Conservation (phyloP, 2,113 vertebrate species). For the Callorhinus ursinus region DNA sequence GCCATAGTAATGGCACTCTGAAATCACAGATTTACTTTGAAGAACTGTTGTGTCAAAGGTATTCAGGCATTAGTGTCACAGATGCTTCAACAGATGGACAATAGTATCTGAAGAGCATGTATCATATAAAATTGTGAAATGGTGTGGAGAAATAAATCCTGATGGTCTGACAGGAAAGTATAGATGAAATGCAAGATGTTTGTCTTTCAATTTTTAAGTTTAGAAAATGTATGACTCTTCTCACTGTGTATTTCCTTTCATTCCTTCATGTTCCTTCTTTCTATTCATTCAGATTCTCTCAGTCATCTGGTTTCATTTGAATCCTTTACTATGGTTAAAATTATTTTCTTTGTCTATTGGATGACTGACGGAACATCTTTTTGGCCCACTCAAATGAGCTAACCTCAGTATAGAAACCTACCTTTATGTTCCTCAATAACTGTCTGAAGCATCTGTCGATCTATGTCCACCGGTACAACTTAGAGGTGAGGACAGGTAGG, state of each 20-base stretch:
- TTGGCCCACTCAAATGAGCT: not conserved
- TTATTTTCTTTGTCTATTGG: not conserved
- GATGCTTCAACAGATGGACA: not conserved
- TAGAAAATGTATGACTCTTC: not conserved
- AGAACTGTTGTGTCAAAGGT: not conserved
- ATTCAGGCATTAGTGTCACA: not conserved
- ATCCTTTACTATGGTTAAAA: not conserved
- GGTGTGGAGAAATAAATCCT: not conserved
- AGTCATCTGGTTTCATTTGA: not conserved
- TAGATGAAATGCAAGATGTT: not conserved
- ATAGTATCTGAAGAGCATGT: not conserved
- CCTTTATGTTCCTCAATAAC: not conserved
- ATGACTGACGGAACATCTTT: not conserved
- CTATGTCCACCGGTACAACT: not conserved
- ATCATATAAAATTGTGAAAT: not conserved
- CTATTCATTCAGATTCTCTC: not conserved
- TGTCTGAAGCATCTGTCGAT: not conserved
- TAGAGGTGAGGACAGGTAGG: not conserved
- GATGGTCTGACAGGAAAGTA: not conserved
- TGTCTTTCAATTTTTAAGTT: not conserved
- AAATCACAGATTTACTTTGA: not conserved
- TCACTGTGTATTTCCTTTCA: not conserved
- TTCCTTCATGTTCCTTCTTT: not conserved
- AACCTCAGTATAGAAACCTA: not conserved
- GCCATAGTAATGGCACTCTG: not conserved